Base-by-base conservation (phyloP, 2,797 vertebrate species). In the Macropus fuliginosus region DNA sequence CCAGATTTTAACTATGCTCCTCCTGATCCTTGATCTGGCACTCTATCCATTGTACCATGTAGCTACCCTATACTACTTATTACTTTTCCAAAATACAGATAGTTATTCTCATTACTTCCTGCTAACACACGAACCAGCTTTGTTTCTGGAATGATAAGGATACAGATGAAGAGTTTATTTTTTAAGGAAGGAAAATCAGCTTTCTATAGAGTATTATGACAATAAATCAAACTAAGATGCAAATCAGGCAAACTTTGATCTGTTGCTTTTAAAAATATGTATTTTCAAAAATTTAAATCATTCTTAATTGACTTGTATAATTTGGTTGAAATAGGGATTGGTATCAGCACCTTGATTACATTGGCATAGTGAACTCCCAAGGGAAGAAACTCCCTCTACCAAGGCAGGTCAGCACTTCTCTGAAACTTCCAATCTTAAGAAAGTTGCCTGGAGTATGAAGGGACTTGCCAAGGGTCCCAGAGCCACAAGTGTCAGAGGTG, bases 131-230 rank as follows among this genome's bases (percentile, higher is more conserved):
- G 11, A 40, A 14, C 56, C 34, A 54, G 11, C 50, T 90, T 0
- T 57, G 66, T 31, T 56, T 96, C 91, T 91, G 91, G n/a, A 91
- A 92, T 16, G 56, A 56, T 27, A 87, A 56, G 18, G 31, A 28
- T 34, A 52, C 89, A 92, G 40, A 14, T 57, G 9, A 62, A 92
- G 40, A 57, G 54, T 62, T 62, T 92, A 74, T 91, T 46, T 92
- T 92, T 54, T 94, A 74, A 54, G n/a, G 16, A 92, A 13, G 94
- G 74, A 91, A 91, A 52, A 92, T 81, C 54, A 95, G 2, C 54
- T 97, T 97, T 91, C 66, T 50, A 97, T 0, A 50, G 46, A 57
- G 66, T 18, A 40, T 40, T 40, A 16, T 74, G 66, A 74, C 66
- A 74, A 40, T 24, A 74, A 40, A 74, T 91, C 13, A 46, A 94